Evolutionary conservation across 2,797 vertebrate genomes (phyloP).

Genomic region (Poecilia wingei): DNA sequence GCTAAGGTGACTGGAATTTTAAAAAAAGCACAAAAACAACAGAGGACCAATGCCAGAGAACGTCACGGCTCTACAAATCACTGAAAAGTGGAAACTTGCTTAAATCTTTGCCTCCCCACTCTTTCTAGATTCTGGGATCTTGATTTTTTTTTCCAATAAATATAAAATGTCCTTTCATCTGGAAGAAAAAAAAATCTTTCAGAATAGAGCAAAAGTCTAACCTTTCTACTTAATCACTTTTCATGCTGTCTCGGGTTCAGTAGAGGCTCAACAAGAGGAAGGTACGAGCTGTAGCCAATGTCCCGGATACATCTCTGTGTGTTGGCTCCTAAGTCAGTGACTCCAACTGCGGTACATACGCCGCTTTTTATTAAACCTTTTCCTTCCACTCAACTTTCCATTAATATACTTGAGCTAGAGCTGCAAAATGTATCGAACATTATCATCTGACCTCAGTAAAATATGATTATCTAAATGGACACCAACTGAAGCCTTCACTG

Average conservation of each 20-base stretch:
- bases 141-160: not conserved
- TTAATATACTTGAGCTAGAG: not conserved
- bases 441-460: not conserved
- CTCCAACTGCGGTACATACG: not conserved
- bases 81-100: not conserved
- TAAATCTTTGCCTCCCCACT: not conserved
- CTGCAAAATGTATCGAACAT: not conserved
- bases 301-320: not conserved
- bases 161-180: not conserved
- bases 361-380: not conserved
- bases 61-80: not conserved
- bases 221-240: not conserved
- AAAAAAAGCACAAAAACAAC: not conserved
- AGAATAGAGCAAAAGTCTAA: not conserved
- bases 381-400: not conserved
- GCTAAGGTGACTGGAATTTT: not conserved
- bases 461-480: not conserved
- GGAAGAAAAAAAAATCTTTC: not conserved
- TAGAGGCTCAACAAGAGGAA: not conserved
- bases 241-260: not conserved
- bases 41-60: not conserved
- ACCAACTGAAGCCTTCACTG: not conserved
- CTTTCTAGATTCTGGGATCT: not conserved
- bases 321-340: not conserved
- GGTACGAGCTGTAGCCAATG: not conserved